These are phyloP conservation scores for Lasioglossum lativentre DNA, from an alignment of 2,888 invertebrate species.

Conservation along the genomic window DNA sequence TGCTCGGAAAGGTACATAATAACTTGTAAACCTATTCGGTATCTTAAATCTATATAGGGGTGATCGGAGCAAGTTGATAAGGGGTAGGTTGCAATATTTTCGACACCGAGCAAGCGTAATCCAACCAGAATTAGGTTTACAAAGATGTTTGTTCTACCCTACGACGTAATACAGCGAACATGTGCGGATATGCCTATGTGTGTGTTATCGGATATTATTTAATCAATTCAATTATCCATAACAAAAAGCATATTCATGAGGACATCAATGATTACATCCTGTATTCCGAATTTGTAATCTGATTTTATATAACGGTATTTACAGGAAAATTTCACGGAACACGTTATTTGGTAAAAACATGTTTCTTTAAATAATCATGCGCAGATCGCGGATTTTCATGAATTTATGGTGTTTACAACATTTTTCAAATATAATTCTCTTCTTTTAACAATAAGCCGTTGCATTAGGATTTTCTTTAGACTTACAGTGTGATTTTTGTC, in stretches of 20 bases:
- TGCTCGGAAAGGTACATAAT: not conserved
- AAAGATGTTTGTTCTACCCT: not conserved
- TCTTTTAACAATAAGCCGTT: too few species aligned
- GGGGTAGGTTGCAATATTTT: not conserved
- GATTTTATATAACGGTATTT: not conserved
- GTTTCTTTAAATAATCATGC: not conserved
- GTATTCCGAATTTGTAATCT: not conserved
- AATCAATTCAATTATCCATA: not conserved
- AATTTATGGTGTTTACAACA: not conserved
- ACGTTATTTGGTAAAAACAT: too few species aligned
- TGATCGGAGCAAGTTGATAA: not conserved
- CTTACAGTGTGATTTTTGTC: too few species aligned
- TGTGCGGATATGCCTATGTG: not conserved
- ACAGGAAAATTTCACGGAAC: not conserved
- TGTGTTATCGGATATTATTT: not conserved
- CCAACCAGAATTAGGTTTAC: not conserved
- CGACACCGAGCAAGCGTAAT: not conserved
- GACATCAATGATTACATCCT: too few species aligned
- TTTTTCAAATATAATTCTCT: not conserved
- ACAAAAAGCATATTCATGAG: too few species aligned
- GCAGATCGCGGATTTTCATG: not conserved
- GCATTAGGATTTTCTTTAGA: too few species aligned
- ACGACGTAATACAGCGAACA: not conserved
- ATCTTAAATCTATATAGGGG: not conserved
- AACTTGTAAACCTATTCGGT: not conserved